Evolutionary conservation across 2,797 vertebrate genomes (phyloP).

Genomic region (Acrossocheilus fasciatus): DNA sequence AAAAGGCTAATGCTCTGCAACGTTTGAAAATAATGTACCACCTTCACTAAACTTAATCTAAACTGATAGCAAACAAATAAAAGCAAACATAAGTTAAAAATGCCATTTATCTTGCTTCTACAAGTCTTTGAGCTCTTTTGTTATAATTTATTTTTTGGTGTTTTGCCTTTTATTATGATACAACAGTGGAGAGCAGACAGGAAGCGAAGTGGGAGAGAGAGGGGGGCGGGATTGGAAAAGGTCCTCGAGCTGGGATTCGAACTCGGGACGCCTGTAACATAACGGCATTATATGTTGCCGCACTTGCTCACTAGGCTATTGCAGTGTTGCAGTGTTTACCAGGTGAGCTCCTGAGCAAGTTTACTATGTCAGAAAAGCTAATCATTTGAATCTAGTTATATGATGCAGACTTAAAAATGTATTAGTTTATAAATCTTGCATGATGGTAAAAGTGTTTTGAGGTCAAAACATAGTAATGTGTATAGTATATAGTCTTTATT

Average conservation of each 20-base stretch:
- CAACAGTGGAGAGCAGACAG: neutral
- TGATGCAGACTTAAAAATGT: neutral
- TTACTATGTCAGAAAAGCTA: neutral
- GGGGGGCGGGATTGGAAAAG: neutral
- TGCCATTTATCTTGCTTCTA: neutral
- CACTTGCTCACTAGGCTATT: too few species aligned
- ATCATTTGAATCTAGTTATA: neutral
- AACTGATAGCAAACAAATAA: neutral
- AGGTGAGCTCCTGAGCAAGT: neutral
- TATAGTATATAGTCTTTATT: neutral
- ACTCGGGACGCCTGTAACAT: neutral
- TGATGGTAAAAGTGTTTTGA: neutral
- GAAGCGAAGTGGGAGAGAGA: neutral
- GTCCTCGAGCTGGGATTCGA: neutral
- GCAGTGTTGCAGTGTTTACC: neutral
- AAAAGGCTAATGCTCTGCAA: neutral
- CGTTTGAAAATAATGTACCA: neutral
- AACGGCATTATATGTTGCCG: too few species aligned
- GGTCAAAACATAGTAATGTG: neutral
- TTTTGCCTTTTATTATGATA: neutral
- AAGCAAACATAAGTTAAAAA: neutral
- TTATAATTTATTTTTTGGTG: neutral
- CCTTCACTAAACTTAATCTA: neutral
- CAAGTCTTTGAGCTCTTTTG: neutral
- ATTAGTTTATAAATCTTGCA: neutral